These are phyloP conservation scores for Ypsolopha scabrella DNA, from an alignment of 2,888 invertebrate species.

Conservation along the genomic window DNA sequence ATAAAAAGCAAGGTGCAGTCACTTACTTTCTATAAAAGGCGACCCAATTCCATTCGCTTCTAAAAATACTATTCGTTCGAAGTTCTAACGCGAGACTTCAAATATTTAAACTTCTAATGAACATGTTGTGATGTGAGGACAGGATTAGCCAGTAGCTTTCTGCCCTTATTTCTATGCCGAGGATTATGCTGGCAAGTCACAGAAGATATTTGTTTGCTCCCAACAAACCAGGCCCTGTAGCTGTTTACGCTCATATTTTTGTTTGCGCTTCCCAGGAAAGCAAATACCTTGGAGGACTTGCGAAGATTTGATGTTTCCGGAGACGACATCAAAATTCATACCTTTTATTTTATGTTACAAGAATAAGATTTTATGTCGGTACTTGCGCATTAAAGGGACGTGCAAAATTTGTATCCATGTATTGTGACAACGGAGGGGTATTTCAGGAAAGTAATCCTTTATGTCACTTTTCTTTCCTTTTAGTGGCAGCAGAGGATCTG, in stretches of 20 bases:
- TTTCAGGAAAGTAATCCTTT: not conserved
- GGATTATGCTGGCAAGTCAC: conserved; percentile 6
- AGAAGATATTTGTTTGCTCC: conserved; percentile 22
- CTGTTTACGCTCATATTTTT: conserved; percentile 34
- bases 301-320: conserved; percentile 16
- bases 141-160: too few relatives aligned
- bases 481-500: conserved; percentile 8
- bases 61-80: too few relatives aligned
- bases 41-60: too few relatives aligned
- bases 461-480: not conserved
- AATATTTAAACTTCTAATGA: too few relatives aligned
- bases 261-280: conserved; percentile 29
- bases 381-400: too few relatives aligned
- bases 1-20: too few relatives aligned
- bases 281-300: conserved; percentile 25
- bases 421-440: too few relatives aligned
- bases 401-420: not conserved
- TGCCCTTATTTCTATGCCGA: not conserved
- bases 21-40: too few relatives aligned
- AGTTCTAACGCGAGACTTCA: too few relatives aligned
- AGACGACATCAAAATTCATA: conserved; percentile 17
- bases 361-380: too few relatives aligned
- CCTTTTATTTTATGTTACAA: not conserved
- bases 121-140: too few relatives aligned
- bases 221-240: conserved; percentile 12